Evolutionary conservation across 2,113 vertebrate genomes (phyloP).

Genomic region (Varanus komodoensis): DNA sequence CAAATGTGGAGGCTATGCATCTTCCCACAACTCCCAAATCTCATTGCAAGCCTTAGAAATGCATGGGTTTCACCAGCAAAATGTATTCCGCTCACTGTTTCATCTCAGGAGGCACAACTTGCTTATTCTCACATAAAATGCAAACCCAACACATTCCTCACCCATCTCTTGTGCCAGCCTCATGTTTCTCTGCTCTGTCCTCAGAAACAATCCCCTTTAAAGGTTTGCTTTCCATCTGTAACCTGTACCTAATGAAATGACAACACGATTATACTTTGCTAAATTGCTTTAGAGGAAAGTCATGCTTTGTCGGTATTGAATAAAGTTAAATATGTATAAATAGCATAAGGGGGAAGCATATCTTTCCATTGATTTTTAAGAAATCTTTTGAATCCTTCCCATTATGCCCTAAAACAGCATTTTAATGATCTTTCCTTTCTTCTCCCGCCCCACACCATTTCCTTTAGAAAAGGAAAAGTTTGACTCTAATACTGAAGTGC

Average conservation of each 20-base stretch:
- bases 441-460: neutral
- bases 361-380: constrained; percentile 24
- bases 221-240: neutral
- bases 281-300: constrained; percentile 5
- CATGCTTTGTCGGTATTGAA: constrained; percentile 14
- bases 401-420: constrained; percentile 34
- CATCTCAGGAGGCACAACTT: too few relatives aligned
- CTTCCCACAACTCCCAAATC: too few relatives aligned
- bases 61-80: too few relatives aligned
- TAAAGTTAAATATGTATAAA: constrained; percentile 41
- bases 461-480: constrained; percentile 39
- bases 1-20: too few relatives aligned
- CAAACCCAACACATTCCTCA: too few relatives aligned
- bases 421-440: constrained; percentile 53
- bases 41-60: neutral
- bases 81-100: too few relatives aligned
- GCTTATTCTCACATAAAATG: too few relatives aligned
- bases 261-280: neutral
- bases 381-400: constrained; percentile 37
- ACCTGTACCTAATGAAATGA: neutral
- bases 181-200: neutral
- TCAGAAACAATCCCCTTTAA: neutral
- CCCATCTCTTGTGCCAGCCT: too few relatives aligned
- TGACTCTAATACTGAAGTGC: constrained; percentile 27
- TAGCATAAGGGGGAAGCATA: constrained; percentile 21